Evolutionary conservation across 1,140 invertebrate species (phyloP).

Genomic region (Ooceraea biroi): DNA sequence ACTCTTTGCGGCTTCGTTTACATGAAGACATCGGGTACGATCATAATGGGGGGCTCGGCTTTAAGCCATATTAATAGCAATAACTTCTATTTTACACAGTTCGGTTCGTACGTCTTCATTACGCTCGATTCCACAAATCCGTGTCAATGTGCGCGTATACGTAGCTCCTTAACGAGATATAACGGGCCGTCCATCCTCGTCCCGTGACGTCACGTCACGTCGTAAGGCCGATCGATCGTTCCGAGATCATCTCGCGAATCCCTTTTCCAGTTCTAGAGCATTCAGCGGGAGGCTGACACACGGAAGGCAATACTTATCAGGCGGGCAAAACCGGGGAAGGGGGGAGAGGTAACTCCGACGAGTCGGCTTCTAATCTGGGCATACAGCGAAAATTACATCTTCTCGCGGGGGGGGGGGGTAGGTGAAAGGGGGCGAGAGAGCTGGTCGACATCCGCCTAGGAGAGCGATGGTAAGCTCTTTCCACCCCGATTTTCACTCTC

Average conservation of each 20-base stretch:
- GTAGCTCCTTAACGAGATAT: conserved; percentile 68
- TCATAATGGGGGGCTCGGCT: background rate
- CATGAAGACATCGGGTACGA: background rate
- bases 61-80: conserved; percentile 50
- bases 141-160: conserved; percentile 51
- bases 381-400: conserved; percentile 83
- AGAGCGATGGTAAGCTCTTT: conserved; percentile 67
- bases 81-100: conserved; percentile 56
- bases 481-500: conserved; percentile 57
- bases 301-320: conserved; percentile 77
- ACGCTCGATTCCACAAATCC: conserved; percentile 64
- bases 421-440: conserved; percentile 48
- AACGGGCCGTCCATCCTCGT: conserved; percentile 57
- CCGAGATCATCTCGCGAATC: conserved; percentile 73
- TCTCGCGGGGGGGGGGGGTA: conserved; percentile 16
- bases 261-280: conserved; percentile 73
- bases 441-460: conserved; percentile 71
- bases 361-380: conserved; percentile 80
- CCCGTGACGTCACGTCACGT: conserved; percentile 60
- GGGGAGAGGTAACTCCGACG: conserved; percentile 56
- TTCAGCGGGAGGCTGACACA: conserved; percentile 55
- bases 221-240: conserved; percentile 71
- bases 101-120: conserved; percentile 27
- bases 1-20: background rate
- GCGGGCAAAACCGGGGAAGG: conserved; percentile 43